These are phyloP conservation scores for Paramisgurnus dabryanus DNA, from an alignment of 2,113 vertebrate genomes.

Conservation along the genomic window DNA sequence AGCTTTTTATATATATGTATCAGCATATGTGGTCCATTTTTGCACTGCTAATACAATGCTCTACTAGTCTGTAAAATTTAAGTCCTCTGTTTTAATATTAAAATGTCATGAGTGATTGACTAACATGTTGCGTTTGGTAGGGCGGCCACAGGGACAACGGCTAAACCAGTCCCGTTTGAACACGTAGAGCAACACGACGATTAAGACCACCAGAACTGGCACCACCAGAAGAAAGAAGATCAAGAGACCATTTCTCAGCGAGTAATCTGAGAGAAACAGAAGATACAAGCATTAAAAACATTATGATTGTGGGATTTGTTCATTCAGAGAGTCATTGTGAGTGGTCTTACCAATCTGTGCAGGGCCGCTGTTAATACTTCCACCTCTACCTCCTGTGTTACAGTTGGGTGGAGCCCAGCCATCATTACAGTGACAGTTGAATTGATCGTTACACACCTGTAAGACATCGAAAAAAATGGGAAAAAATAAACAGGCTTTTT, in stretches of 20 bases:
- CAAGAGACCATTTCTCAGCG: slow-evolving; percentile 83
- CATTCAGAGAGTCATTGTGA: background rate
- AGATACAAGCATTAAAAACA: background rate
- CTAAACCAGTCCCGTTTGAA: slow-evolving; percentile 68
- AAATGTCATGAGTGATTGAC: background rate
- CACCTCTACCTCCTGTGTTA: slow-evolving; percentile 69
- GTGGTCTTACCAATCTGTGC: slow-evolving; percentile 74
- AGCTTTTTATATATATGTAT: too few species aligned
- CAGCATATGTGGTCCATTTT: too few species aligned
- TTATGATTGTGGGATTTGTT: background rate
- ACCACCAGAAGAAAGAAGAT: slow-evolving; percentile 86
- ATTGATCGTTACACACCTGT: slow-evolving; percentile 78
- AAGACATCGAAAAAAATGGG: background rate
- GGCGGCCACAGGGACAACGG: slow-evolving; percentile 49
- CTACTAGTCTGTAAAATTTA: background rate
- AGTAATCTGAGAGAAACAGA: slow-evolving; percentile 73
- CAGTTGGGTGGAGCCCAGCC: slow-evolving; percentile 81
- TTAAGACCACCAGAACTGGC: slow-evolving; percentile 66
- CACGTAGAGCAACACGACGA: slow-evolving; percentile 68
- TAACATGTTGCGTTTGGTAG: slow-evolving; percentile 52
- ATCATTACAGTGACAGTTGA: slow-evolving; percentile 76
- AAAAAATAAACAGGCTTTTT: too few species aligned
- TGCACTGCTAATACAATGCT: too few species aligned
- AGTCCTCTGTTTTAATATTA: background rate
- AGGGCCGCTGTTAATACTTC: slow-evolving; percentile 82